Evolutionary conservation across 2,888 invertebrate species (phyloP), one percentile per base, ranked within the genome.

Genomic region (Drosophila subsilvestris): DNA sequence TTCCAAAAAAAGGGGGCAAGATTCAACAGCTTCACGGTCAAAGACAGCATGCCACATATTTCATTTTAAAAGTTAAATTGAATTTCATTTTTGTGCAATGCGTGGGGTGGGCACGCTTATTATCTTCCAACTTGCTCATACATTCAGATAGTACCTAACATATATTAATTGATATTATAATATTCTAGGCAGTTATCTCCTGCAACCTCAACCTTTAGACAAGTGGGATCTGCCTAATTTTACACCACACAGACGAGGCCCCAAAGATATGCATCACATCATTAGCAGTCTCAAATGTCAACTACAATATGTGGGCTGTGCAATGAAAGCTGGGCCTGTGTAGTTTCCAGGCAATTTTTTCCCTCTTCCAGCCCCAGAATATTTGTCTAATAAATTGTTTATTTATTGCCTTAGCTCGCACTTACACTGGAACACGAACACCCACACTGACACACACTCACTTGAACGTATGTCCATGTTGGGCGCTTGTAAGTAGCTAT

Each of bases 321-420:
- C 42, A 8, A 25, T 22, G 9, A 22, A 50, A 2, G 9, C n/a
- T n/a, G n/a, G 25, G 10, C 25, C 44, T 45, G 59, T 68, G 68
- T 55, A 55, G 2, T 27, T 27, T 27, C 9, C 42, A 43, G 55
- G 66, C 14, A 67, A 66, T 67, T 20, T 37, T 49, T 42, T 37
- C 14, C 17, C 12, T 17, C 22, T 47, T 10, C 14, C 14, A 17
- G 56, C 8, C 55, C 48, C 3, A 45, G 50, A 71, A 61, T 71
- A 70, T 60, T 73, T 57, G 63, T 58, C 63, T 71, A 72, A 72
- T 62, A 72, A 72, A 71, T 72, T 72, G 73, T 71, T 72, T 71
- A 71, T 71, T 71, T 71, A 71, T 71, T 72, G 63, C 71, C 42
- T 20, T n/a, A 44, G 49, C 49, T 29, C 27, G 9, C 27, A 29